Conservation (phyloP, 2,113 vertebrate species). For the Aldabrachelys gigantea region DNA sequence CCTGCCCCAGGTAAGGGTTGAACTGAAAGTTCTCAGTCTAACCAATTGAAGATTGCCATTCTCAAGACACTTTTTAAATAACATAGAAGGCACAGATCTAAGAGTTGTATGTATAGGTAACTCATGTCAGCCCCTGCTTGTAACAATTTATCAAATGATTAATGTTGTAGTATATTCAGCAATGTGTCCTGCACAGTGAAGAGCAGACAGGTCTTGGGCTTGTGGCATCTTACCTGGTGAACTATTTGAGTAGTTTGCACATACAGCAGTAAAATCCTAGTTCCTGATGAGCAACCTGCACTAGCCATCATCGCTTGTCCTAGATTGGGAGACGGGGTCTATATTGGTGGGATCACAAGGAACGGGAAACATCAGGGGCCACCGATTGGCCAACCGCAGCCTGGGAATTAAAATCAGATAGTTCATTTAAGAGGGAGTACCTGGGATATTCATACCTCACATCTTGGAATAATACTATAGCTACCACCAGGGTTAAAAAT, state of each 20-base stretch:
- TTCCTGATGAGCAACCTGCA: neutral
- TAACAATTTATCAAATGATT: neutral
- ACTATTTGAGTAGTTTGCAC: neutral
- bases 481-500: constrained; percentile 26
- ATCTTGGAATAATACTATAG: neutral
- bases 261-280: neutral
- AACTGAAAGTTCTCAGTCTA: constrained; percentile 1
- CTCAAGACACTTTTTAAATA: neutral
- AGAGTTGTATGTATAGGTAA: neutral
- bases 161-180: neutral
- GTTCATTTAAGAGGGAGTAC: constrained; percentile 34
- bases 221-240: neutral
- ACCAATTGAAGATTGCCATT: neutral
- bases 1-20: neutral
- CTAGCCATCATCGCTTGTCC: neutral
- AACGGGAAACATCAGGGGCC: constrained; percentile 17
- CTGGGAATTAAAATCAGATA: constrained; percentile 40
- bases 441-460: constrained; percentile 12
- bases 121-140: neutral
- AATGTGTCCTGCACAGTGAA: neutral
- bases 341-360: constrained; percentile 1
- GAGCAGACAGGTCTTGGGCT: neutral
- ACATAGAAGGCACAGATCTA: neutral
- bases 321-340: neutral
- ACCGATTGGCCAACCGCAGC: constrained; percentile 8